A percentile compares a stretch with the other conserved stretches of the same genome.
These are phyloP conservation scores for Leucoraja ocellata DNA, from an alignment of 2,797 vertebrate genomes.

Conservation along the genomic window DNA sequence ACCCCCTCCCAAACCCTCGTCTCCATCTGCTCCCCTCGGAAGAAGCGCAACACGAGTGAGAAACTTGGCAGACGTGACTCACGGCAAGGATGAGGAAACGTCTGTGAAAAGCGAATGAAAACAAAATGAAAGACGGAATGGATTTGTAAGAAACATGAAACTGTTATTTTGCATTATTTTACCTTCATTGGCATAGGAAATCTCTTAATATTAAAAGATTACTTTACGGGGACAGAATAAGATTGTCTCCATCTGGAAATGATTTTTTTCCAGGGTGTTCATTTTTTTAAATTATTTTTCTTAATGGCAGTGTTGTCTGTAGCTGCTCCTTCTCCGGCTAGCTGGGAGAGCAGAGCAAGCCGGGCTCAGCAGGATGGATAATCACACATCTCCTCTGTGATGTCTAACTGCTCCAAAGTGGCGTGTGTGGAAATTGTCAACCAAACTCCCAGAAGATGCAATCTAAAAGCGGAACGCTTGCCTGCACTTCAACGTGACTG, in stretches of 20 bases:
- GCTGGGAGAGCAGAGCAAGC: neutral
- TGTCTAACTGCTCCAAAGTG: conserved; percentile 1
- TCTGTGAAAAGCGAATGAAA: neutral
- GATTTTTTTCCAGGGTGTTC: neutral
- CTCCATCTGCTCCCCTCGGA: neutral
- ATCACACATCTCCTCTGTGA: neutral
- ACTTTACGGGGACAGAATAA: neutral
- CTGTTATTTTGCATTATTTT: neutral
- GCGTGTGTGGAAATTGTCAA: neutral
- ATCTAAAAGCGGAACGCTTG: neutral
- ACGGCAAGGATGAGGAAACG: neutral
- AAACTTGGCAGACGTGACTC: neutral
- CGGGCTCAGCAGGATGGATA: neutral
- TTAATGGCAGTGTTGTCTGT: neutral
- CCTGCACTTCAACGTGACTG: neutral
- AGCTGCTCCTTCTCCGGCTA: neutral
- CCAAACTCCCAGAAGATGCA: neutral
- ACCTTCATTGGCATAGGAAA: neutral
- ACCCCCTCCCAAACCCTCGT: no score
- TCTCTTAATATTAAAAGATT: neutral
- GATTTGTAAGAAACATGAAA: neutral
- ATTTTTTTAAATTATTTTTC: neutral
- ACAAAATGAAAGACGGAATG: neutral
- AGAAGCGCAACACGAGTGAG: neutral
- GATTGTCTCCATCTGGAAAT: neutral